Evolutionary conservation across 2,888 invertebrate species (phyloP).

Genomic region (Nycteola revayana): DNA sequence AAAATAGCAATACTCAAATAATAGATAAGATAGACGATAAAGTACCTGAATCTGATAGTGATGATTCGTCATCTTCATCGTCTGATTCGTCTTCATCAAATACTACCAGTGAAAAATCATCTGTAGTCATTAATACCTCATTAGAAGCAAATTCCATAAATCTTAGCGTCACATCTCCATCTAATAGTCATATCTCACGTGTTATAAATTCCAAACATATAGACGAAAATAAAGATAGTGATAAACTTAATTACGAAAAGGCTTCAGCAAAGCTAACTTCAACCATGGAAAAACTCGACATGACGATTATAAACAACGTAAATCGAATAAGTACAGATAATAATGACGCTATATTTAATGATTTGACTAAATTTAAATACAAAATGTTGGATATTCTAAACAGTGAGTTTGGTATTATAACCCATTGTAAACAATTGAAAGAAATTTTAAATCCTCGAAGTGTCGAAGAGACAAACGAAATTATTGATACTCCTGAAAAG

Average conservation of each 20-base stretch:
- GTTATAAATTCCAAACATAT: background rate
- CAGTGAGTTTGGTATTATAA: constrained; percentile 41
- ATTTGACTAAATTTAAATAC: constrained; percentile 29
- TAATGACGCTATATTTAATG: constrained; percentile 19
- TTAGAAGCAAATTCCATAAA: constrained; percentile 23
- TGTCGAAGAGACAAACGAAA: background rate
- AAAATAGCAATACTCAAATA: background rate
- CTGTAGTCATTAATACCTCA: constrained; percentile 1
- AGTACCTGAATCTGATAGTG: background rate
- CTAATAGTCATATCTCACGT: constrained; percentile 5
- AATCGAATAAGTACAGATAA: constrained; percentile 45
- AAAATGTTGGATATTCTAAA: constrained; percentile 40
- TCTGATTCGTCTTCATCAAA: constrained; percentile 9
- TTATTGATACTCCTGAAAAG: background rate
- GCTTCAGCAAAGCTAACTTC: constrained; percentile 34
- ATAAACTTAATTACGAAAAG: constrained; percentile 15
- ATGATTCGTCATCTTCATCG: constrained; percentile 13
- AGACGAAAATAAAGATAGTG: constrained; percentile 2
- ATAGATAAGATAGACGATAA: background rate
- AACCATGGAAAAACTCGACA: constrained; percentile 40
- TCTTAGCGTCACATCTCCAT: constrained; percentile 35
- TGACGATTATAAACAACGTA: constrained; percentile 35
- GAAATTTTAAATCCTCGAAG: constrained; percentile 9
- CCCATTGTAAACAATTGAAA: constrained; percentile 37
- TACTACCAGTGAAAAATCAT: background rate